Percentiles rank a stretch among this genome's conserved stretches.
phyloP scores from a whole-genome alignment of 2,888 invertebrate species.

The Diaprepes abbreviatus region DNA sequence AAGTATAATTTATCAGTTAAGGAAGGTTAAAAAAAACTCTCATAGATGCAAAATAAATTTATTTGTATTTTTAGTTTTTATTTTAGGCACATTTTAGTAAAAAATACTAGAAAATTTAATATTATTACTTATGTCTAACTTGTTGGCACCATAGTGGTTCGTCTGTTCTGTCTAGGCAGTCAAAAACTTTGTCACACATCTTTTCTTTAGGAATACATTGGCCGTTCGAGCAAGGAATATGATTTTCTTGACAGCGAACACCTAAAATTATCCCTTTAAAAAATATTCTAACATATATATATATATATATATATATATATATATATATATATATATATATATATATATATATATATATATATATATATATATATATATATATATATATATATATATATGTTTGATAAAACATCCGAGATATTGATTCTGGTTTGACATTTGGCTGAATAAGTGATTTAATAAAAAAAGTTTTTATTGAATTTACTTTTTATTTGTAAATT shows the following conservation, averaged over 20 bases:
- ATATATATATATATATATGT: conserved; percentile 6
- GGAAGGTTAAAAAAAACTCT: no score
- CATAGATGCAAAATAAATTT: no score
- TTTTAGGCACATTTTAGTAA: neutral
- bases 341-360: no score
- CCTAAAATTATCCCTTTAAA: conserved; percentile 20
- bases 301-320: no score
- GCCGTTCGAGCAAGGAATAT: conserved; percentile 72
- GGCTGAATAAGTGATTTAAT: no score
- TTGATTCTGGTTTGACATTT: no score
- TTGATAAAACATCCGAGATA: conserved; percentile 50
- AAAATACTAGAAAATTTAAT: neutral
- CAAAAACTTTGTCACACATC: conserved; percentile 77
- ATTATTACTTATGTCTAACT: conserved; percentile 15
- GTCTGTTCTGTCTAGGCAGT: conserved; percentile 79
- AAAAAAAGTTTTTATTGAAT: no score
- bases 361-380: no score
- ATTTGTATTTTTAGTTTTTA: conserved; percentile 11
- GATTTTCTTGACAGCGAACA: conserved; percentile 52
- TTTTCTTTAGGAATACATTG: conserved; percentile 73
- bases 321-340: no score
- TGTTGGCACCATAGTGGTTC: conserved; percentile 73
- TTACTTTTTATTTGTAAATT: no score
- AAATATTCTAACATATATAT: no score
- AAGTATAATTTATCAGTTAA: no score